These are phyloP conservation scores for Tetragnatha versicolor DNA, from an alignment of 1,140 invertebrate species.

Conservation along the genomic window DNA sequence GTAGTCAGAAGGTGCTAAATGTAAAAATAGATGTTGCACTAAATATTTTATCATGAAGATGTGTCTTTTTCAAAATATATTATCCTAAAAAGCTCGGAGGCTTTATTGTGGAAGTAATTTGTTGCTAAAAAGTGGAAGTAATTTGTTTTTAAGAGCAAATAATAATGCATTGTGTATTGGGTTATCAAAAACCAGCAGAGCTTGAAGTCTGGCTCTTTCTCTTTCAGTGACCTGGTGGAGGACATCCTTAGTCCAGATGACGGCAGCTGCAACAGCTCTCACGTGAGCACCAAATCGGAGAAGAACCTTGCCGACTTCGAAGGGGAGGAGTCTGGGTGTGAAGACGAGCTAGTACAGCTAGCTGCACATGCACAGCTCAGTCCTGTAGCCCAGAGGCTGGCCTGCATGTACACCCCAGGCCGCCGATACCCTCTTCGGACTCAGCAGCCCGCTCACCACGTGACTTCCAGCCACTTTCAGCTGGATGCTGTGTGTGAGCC, in stretches of 20 bases:
- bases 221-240: constrained; percentile 65
- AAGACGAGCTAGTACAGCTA: constrained; percentile 84
- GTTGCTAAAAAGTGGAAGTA: background rate
- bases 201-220: too few species aligned
- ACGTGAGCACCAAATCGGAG: constrained; percentile 91
- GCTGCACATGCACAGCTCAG: constrained; percentile 66
- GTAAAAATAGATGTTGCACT: too few species aligned
- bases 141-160: too few species aligned
- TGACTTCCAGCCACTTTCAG: constrained; percentile 52
- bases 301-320: constrained; percentile 95
- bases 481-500: constrained; percentile 83
- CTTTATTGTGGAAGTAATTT: background rate
- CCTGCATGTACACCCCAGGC: constrained; percentile 63
- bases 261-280: constrained; percentile 77
- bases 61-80: too few species aligned
- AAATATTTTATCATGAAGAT: too few species aligned
- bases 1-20: too few species aligned
- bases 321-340: constrained; percentile 86
- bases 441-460: too few species aligned
- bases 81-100: background rate
- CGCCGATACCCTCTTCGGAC: constrained; percentile 52
- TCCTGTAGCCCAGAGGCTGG: constrained; percentile 63
- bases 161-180: too few species aligned
- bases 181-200: too few species aligned
- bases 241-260: constrained; percentile 71